phyloP scores from a whole-genome alignment of 2,113 vertebrate species.

The Larimichthys polyactis region DNA sequence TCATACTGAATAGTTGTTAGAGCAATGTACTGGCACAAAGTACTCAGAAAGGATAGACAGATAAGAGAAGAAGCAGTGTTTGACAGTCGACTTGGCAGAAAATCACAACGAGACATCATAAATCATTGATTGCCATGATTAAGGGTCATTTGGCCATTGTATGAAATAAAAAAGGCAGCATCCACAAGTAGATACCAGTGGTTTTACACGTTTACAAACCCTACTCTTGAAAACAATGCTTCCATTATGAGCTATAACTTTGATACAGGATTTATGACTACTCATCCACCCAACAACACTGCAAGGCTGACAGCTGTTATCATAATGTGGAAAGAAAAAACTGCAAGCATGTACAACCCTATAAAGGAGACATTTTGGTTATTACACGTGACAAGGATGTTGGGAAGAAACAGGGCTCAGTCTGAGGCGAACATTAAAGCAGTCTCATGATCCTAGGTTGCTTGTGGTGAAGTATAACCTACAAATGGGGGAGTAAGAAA shows the following conservation, averaged over 20 bases:
- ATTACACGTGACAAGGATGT: constrained; percentile 20
- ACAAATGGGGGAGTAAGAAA: constrained; percentile 3
- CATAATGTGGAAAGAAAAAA: constrained; percentile 44
- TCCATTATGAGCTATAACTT: constrained; percentile 32
- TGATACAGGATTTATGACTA: constrained; percentile 45
- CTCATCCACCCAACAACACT: constrained; percentile 30
- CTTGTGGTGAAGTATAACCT: constrained; percentile 37
- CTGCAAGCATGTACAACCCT: constrained; percentile 10
- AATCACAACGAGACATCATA: constrained; percentile 30
- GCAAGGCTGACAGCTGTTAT: constrained; percentile 45
- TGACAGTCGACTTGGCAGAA: constrained; percentile 8
- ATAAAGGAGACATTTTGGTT: constrained; percentile 15
- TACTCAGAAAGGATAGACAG: neutral
- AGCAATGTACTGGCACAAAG: constrained; percentile 11
- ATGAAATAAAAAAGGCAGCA: constrained; percentile 52
- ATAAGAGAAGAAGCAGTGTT: constrained; percentile 13
- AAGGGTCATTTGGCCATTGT: neutral
- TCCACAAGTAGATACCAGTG: constrained; percentile 45
- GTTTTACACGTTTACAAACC: constrained; percentile 45
- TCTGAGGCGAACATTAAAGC: constrained; percentile 32
- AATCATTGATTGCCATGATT: constrained; percentile 44
- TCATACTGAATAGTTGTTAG: constrained; percentile 2
- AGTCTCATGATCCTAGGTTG: constrained; percentile 39
- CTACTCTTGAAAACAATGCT: constrained; percentile 36
- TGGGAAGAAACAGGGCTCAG: constrained; percentile 15